phyloP scores from a whole-genome alignment of 2,888 invertebrate species.

The Ischnura elegans region DNA sequence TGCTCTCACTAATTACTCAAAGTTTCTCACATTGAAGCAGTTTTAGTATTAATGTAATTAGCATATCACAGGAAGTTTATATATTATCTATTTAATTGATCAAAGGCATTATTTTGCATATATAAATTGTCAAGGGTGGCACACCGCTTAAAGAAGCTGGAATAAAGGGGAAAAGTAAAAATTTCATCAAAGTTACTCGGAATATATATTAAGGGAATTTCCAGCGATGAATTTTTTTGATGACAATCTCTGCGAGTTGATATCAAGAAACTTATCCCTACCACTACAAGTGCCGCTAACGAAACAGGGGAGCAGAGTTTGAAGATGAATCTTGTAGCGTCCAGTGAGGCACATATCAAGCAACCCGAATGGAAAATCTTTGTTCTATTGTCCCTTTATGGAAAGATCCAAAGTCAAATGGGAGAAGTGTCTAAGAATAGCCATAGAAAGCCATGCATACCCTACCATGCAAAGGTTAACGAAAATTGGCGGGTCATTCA shows the following conservation, averaged over 20 bases:
- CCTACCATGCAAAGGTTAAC: not conserved
- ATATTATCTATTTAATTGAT: too few species aligned
- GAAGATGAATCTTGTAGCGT: constrained; percentile 18
- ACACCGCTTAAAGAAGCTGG: too few species aligned
- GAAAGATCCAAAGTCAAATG: not conserved
- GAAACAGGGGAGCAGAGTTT: constrained; percentile 27
- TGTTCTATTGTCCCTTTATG: not conserved
- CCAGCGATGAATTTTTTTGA: not conserved
- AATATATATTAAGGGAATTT: not conserved
- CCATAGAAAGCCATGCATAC: not conserved
- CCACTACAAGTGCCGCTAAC: not conserved
- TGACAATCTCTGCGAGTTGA: not conserved
- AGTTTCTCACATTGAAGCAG: too few species aligned
- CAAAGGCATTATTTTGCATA: too few species aligned
- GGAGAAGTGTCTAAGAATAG: not conserved
- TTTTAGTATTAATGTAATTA: too few species aligned
- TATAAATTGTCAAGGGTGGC: too few species aligned
- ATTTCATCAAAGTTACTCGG: not conserved
- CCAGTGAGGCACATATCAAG: not conserved
- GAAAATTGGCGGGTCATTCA: not conserved
- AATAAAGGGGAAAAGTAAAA: not conserved
- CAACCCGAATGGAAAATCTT: not conserved
- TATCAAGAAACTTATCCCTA: not conserved
- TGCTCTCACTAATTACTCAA: too few species aligned
- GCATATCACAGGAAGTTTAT: too few species aligned